Base-by-base conservation (phyloP, 2,113 vertebrate genomes). In the Channa maculata region DNA sequence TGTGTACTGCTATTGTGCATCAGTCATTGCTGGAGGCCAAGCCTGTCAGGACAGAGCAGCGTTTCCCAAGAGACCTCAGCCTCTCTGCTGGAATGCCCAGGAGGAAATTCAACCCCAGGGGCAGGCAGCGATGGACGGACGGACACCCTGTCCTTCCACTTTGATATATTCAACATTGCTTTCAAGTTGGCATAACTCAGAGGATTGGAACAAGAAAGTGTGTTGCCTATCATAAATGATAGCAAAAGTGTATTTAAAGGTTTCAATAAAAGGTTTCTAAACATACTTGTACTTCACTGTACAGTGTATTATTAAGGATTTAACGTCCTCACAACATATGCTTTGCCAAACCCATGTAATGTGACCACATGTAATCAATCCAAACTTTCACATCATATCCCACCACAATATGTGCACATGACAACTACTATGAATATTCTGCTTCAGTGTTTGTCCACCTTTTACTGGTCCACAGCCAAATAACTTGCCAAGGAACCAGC, bases 41-140 rank as follows among this genome's bases (percentile, higher is more conserved):
- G 77, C 49, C 85, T 90, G 89, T 91, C 91, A 92, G 77, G 86
- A 85, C 92, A 92, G 62, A 89, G 90, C 90, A 63, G 50, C 43
- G 96, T 98, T 94, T 95, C 96, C 92, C 75, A 90, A 92, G 96
- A 93, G 88, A 97, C 94, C 69, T 77, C 86, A 88, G 93, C 90
- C 85, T 92, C 83, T 78, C 86, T 24, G 80, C 85, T 93, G 95
- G 96, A 97, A 98, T 97, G 96, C 90, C 88, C 81, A 15, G 37
- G 84, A 87, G 88, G 54, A 80, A 66, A 83, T 54, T 69, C 79
- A 76, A 57, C 58, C 64, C 70, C n/a, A 10, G 72, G 65, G 58
- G 64, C 67, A 36, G 53, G 54, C 60, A 62, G 80, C 38, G 43
- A 79, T 65, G 68, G 82, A 80, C 43, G 65, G 82, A 81, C 39